Evolutionary conservation across 2,888 invertebrate species (phyloP), one percentile per base, ranked within the genome.

Genomic region (Polietes domitor): DNA sequence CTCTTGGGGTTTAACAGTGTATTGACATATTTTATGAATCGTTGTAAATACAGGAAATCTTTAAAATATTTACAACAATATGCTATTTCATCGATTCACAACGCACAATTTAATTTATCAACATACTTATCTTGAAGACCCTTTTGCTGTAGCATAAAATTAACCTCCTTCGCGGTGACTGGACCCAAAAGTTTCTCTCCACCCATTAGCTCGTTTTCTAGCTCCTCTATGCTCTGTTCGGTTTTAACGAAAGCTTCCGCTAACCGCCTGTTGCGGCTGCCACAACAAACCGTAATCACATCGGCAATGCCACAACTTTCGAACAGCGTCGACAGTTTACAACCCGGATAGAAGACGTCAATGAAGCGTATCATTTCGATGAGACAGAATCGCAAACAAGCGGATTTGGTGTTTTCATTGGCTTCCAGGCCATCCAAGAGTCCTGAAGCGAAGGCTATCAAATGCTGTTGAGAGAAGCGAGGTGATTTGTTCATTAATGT

Each of bases 341-440:
- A 96, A 83, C 97, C 97, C 0, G 97, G 96, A 92, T 97, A 98
- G 93, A 98, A 98, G 12, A 96, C 95, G 88, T 98, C 97, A 43
- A 98, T 97, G 92, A 99, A 99, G 91, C 97, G 96, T 89, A 99
- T 97, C 97, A 99, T 99, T 93, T 99, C 99, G 98, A 99, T 98
- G 10, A 99, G 95, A 24, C 99, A 99, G 72, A 99, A 94, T 65
- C 99, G 95, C 90, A 99, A 99, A 10, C 99, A 97, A 0, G 99
- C 99, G 1, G 99, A 98, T 92, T 99, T 99, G 12, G 99, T 99
- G 92, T 99, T 99, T 93, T 99, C 98, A 3, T 99, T 99, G 82
- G 96, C 95, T 15, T 96, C 96, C 58, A 99, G 93, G n/a, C 99
- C 99, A 92, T 99, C 99, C 0, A 97, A 96, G 91, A 99, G 98